These are phyloP conservation scores for Caenorhabditis virilis DNA, from an alignment of 2,888 invertebrate genomes.

Conservation along the genomic window DNA sequence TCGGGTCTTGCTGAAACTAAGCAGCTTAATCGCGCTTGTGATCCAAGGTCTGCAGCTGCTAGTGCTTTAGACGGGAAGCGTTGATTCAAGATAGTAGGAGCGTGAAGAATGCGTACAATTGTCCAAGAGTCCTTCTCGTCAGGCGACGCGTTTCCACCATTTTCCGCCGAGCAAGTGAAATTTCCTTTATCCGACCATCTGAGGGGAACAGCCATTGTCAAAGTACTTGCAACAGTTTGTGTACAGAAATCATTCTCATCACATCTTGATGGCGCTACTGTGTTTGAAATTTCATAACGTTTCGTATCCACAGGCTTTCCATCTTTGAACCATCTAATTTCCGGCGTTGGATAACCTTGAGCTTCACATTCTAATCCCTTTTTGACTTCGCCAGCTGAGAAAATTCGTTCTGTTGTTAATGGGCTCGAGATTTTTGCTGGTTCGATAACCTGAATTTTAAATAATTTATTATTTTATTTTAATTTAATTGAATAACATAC, in stretches of 20 bases:
- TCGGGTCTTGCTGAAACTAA: constrained; percentile 62
- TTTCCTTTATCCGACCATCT: constrained; percentile 88
- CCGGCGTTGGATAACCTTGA: constrained; percentile 60
- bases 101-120: constrained; percentile 54
- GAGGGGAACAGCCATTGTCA: constrained; percentile 71
- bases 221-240: constrained; percentile 43
- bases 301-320: constrained; percentile 35
- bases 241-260: constrained; percentile 45
- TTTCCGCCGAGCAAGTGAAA: constrained; percentile 88
- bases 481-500: constrained; percentile 72
- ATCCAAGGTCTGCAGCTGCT: constrained; percentile 60
- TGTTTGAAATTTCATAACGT: constrained; percentile 17
- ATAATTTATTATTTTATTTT: neutral
- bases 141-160: constrained; percentile 74
- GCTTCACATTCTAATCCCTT: constrained; percentile 61
- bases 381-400: constrained; percentile 48
- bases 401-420: constrained; percentile 49
- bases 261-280: constrained; percentile 39
- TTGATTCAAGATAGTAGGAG: constrained; percentile 62
- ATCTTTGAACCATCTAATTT: constrained; percentile 60
- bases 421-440: constrained; percentile 57
- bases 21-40: constrained; percentile 41
- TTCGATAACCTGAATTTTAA: constrained; percentile 51
- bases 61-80: constrained; percentile 47
- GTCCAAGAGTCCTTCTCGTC: constrained; percentile 44